These are phyloP conservation scores for Polymixis lichenea DNA, from an alignment of 2,888 invertebrate genomes.

Conservation along the genomic window DNA sequence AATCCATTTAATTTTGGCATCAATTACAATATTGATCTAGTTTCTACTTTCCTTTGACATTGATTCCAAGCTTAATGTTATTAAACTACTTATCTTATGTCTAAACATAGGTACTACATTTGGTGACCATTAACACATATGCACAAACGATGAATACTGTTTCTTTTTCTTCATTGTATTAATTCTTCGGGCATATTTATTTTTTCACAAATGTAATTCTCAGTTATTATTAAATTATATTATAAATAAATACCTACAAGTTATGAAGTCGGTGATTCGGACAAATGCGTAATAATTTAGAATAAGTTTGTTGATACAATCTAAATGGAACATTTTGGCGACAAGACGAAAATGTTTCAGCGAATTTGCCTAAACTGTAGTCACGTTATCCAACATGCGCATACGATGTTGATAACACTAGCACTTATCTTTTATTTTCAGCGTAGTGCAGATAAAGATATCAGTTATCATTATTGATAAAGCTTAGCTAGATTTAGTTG, in stretches of 20 bases:
- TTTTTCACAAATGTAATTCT: neutral
- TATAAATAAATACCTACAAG: neutral
- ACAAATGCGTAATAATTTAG: neutral
- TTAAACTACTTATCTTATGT: neutral
- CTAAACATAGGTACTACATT: constrained; percentile 22
- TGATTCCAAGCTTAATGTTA: neutral
- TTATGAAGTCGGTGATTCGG: neutral
- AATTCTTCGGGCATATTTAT: neutral
- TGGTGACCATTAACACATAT: constrained; percentile 9
- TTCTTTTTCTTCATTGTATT: too few species aligned
- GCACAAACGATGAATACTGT: neutral
- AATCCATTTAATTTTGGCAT: neutral
- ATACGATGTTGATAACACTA: constrained; percentile 6
- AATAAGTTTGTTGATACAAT: neutral
- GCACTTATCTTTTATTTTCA: constrained; percentile 27
- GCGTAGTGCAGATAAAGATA: constrained; percentile 17
- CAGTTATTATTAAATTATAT: neutral
- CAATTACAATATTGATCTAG: neutral
- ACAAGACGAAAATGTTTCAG: neutral
- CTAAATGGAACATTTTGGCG: neutral
- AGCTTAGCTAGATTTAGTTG: constrained; percentile 8
- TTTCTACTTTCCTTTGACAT: neutral
- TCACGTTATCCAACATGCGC: constrained; percentile 13
- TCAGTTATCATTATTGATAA: constrained; percentile 12
- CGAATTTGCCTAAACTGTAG: neutral